phyloP scores from a whole-genome alignment of 1,140 invertebrate genomes.

The Drosophila melanogaster region DNA sequence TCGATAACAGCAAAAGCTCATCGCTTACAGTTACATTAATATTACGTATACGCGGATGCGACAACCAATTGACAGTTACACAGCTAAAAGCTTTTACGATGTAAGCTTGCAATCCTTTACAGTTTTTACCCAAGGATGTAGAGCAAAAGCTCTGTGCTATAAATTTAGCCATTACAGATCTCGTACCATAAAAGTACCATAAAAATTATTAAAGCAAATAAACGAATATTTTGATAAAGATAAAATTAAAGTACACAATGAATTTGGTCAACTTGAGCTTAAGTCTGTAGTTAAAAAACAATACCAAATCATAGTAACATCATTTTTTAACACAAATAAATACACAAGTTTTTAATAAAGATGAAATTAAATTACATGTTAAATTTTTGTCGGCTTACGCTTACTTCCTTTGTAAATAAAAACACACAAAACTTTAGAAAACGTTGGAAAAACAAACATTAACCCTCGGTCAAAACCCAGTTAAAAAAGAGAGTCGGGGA shows the following conservation, averaged over 20 bases:
- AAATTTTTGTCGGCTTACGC: background rate
- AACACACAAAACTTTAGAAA: background rate
- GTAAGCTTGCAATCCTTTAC: background rate
- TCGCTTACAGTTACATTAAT: background rate
- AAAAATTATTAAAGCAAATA: no score
- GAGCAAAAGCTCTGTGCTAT: constrained; percentile 24
- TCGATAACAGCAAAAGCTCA: constrained; percentile 20
- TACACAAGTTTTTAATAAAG: no score
- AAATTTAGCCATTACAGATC: background rate
- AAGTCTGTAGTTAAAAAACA: no score
- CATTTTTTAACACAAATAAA: no score
- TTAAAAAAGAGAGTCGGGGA: constrained; percentile 16
- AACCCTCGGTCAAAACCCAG: constrained; percentile 39
- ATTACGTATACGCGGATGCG: constrained; percentile 7
- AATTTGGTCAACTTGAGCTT: no score
- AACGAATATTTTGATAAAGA: no score
- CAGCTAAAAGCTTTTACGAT: constrained; percentile 10
- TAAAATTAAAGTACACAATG: no score
- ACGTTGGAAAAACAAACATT: constrained; percentile 6
- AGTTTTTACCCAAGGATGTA: background rate
- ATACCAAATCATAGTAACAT: no score
- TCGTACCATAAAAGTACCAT: no score
- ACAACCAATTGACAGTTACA: constrained; percentile 2
- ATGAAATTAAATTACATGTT: background rate
- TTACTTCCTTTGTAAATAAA: constrained; percentile 18